Evolutionary conservation across 2,113 vertebrate species (phyloP), one percentile per base, ranked within the genome.

Genomic region (Monarcha castaneiventris): DNA sequence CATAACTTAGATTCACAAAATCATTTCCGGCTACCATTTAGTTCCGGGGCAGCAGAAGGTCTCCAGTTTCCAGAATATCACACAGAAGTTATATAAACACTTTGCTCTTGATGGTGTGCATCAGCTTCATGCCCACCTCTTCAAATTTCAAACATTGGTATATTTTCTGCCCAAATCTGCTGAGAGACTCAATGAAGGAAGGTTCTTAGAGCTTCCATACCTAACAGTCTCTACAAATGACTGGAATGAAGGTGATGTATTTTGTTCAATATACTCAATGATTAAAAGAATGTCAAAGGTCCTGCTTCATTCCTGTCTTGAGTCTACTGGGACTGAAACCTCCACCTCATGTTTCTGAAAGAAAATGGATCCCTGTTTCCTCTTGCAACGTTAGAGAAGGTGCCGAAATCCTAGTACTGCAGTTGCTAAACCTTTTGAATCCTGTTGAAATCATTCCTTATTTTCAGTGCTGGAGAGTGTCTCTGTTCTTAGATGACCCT

Each of bases 391-490:
- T 27, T 67, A 27, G 29, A 63, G n/a, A 55, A 74, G 26, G 35
- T 52, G 29, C 25, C 37, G 56, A 75, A 93, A 68, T 75, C 6
- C 10, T 35, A 25, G 9, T 19, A 29, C 11, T 43, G 39, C 18
- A 3, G 18, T 35, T 86, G 30, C 13, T 61, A 35, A 86, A 35
- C 17, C 7, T 69, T 32, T 75, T n/a, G 51, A 81, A 56, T 33
- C 7, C 11, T 1, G 0, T n/a, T 62, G 32, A 58, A 20, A 67
- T 20, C 0, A 1, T 66, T 84, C 19, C 14, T 11, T 63, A 7
- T 54, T 83, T n/a, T 6, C 32, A 41, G 20, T 62, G 59, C 37
- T 77, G 68, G 51, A 55, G 16, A 80, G 22, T 32, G 9, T 3
- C 26, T 81, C 37, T 80, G 7, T 52, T 80, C 19, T 54, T 48